Conservation (phyloP, 2,888 invertebrate species). For the Cheilosia impressa region DNA sequence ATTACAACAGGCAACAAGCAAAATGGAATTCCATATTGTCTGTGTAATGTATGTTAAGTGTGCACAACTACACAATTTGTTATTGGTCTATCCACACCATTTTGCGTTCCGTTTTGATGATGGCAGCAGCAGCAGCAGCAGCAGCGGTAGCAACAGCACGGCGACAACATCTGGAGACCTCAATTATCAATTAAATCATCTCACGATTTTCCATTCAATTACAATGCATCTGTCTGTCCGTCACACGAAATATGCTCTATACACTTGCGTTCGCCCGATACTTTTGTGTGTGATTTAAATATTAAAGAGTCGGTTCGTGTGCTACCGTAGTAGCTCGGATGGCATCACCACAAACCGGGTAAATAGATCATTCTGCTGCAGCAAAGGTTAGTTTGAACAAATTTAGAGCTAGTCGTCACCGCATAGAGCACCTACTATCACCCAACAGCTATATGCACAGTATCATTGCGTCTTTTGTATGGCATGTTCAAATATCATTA, state of each 20-base stretch:
- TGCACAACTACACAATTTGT: conserved; percentile 43
- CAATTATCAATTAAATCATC: conserved; percentile 75
- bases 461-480: conserved; percentile 24
- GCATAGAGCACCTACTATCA: not conserved
- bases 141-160: not conserved
- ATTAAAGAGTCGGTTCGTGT: conserved; percentile 62
- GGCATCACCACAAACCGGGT: conserved; percentile 3
- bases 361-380: conserved; percentile 50
- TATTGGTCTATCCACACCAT: conserved; percentile 44
- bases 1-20: not conserved
- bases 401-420: conserved; percentile 21
- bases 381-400: conserved; percentile 18
- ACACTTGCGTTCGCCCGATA: conserved; percentile 16
- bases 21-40: conserved; percentile 27
- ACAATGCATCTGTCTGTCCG: conserved; percentile 67
- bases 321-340: conserved; percentile 21
- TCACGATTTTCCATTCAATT: conserved; percentile 74
- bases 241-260: conserved; percentile 37
- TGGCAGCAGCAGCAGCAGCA: not conserved
- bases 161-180: conserved; percentile 68
- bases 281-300: conserved; percentile 71
- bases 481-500: conserved; percentile 38
- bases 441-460: not conserved
- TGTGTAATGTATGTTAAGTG: conserved; percentile 37
- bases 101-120: conserved; percentile 41